These are phyloP conservation scores for Styela clava DNA, from an alignment of 23 tunicate genomes.

Conservation along the genomic window DNA sequence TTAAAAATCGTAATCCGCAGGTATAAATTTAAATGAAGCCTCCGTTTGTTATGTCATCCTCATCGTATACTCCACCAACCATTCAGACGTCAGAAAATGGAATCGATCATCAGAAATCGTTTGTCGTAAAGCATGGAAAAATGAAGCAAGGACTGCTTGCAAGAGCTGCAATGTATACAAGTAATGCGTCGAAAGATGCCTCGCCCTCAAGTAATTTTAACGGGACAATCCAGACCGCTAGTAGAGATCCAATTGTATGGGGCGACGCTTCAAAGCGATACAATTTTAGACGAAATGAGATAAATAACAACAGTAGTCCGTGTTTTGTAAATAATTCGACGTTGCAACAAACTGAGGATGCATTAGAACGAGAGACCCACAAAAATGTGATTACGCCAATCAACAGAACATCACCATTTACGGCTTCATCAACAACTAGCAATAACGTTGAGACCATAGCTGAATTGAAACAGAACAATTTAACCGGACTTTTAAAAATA, in stretches of 20 bases:
- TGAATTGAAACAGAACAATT: neutral
- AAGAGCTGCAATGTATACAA: conserved; percentile 7
- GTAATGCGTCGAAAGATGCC: neutral
- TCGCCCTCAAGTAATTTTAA: neutral
- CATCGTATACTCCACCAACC: neutral
- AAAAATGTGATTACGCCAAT: too few species aligned
- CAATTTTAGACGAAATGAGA: neutral
- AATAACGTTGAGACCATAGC: neutral
- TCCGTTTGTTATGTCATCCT: neutral
- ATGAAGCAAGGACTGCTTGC: conserved; percentile 20
- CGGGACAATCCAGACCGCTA: neutral
- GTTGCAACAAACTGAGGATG: neutral
- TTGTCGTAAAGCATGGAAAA: conserved; percentile 2
- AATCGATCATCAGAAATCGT: neutral
- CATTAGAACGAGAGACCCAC: neutral
- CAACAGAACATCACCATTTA: neutral
- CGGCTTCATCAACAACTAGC: neutral
- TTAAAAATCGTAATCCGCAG: too few species aligned
- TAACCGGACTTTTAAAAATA: neutral
- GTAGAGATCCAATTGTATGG: conserved; percentile 29
- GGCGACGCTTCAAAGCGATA: conserved; percentile 34
- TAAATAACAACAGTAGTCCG: neutral
- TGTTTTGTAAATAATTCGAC: too few species aligned
- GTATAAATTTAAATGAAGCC: neutral
- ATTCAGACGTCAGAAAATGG: neutral